Percentiles rank a stretch among this genome's conserved stretches.
Conservation (phyloP, 2,888 invertebrate species). For the Phyto melanocephala region DNA sequence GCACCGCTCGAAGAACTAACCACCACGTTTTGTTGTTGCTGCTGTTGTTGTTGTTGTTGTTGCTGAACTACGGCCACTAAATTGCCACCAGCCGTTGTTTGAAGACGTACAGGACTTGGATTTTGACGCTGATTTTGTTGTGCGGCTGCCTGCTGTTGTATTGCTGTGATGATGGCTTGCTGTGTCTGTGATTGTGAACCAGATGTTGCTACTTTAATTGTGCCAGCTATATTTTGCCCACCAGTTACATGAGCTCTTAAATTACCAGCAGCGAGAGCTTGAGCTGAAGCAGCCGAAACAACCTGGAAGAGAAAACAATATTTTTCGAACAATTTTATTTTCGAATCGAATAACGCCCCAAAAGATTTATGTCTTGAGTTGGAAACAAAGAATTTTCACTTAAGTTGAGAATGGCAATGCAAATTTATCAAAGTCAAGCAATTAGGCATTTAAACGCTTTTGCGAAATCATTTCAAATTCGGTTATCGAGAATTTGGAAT, state of each 20-base stretch:
- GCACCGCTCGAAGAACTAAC: constrained; percentile 45
- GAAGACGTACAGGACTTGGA: constrained; percentile 82
- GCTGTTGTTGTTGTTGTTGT: constrained; percentile 69
- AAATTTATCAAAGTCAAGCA: no score
- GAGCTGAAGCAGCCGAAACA: constrained; percentile 81
- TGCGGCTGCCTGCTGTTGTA: constrained; percentile 80
- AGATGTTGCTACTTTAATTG: constrained; percentile 80
- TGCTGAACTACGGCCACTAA: constrained; percentile 82
- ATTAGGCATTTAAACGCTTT: no score
- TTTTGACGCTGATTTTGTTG: constrained; percentile 81
- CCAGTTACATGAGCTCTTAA: constrained; percentile 80
- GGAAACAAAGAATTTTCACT: no score
- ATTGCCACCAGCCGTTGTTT: constrained; percentile 80
- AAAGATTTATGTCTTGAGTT: no score
- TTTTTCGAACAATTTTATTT: not conserved
- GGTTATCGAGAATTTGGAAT: no score
- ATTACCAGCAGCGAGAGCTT: constrained; percentile 79
- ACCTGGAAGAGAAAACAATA: no score
- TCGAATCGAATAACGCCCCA: no score
- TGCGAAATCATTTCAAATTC: no score
- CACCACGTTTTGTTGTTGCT: constrained; percentile 66
- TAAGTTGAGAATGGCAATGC: no score
- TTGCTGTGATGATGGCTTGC: constrained; percentile 80
- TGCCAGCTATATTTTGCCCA: constrained; percentile 79
- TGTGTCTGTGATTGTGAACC: constrained; percentile 79